Conservation (phyloP, 2,888 invertebrate genomes). For the Notocelia uddmanniana region DNA sequence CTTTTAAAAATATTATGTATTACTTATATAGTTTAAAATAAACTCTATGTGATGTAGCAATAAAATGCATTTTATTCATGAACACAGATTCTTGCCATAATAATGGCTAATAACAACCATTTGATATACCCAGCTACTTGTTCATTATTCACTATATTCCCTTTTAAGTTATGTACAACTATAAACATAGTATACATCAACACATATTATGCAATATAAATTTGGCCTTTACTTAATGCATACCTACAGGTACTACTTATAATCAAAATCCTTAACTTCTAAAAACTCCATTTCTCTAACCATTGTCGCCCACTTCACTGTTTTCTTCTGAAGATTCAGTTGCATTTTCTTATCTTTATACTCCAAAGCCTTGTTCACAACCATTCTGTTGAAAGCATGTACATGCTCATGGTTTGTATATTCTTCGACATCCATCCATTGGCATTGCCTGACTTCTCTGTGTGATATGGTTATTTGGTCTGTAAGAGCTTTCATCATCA, state of each 20-base stretch:
- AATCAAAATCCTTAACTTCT: constrained; percentile 60
- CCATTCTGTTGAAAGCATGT: constrained; percentile 89
- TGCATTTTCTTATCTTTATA: constrained; percentile 86
- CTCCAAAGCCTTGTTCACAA: constrained; percentile 88
- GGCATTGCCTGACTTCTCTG: constrained; percentile 90
- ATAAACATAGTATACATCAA: neutral
- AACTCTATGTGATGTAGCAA: neutral
- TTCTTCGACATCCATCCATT: constrained; percentile 93
- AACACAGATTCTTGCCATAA: neutral
- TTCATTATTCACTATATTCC: constrained; percentile 3
- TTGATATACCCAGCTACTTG: constrained; percentile 11
- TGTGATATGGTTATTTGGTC: constrained; percentile 88
- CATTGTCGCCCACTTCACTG: constrained; percentile 69
- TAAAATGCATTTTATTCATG: constrained; percentile 9
- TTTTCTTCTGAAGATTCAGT: constrained; percentile 85
- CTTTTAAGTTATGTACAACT: constrained; percentile 14
- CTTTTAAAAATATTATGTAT: no score
- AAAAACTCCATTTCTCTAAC: constrained; percentile 72
- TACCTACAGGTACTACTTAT: constrained; percentile 30
- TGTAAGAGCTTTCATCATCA: constrained; percentile 89
- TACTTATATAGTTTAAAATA: neutral
- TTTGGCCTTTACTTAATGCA: constrained; percentile 19
- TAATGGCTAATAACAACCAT: constrained; percentile 5
- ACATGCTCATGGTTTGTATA: constrained; percentile 90
- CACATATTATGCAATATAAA: neutral